phyloP scores from a whole-genome alignment of 2,113 vertebrate genomes.

The Synodontis membranacea region DNA sequence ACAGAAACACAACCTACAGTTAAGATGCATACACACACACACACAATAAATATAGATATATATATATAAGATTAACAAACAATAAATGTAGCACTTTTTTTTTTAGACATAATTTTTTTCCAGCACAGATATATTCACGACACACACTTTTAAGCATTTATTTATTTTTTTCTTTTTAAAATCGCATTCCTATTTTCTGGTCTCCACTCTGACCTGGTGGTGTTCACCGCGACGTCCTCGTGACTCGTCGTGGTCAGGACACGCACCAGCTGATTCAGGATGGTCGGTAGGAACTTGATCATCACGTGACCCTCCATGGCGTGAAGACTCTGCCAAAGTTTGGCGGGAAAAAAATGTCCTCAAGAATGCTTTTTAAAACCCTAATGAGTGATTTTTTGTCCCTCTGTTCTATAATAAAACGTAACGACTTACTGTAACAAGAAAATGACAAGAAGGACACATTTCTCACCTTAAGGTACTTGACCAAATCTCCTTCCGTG shows the following conservation, averaged over 20 bases:
- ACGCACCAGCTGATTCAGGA: slow-evolving; percentile 93
- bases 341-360: background rate
- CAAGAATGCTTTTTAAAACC: background rate
- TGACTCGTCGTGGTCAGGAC: slow-evolving; percentile 88
- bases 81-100: background rate
- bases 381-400: background rate
- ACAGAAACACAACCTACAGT: background rate
- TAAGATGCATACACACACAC: background rate
- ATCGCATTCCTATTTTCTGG: too few relatives aligned
- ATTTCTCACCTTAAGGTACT: slow-evolving; percentile 89
- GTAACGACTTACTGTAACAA: background rate
- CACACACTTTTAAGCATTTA: too few relatives aligned
- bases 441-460: background rate
- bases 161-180: too few relatives aligned
- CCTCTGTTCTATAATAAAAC: background rate
- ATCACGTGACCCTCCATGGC: slow-evolving; percentile 95
- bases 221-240: slow-evolving; percentile 93
- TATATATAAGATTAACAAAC: background rate
- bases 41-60: background rate
- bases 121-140: too few relatives aligned
- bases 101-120: too few relatives aligned
- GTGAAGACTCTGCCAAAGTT: slow-evolving; percentile 82
- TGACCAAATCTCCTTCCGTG: slow-evolving; percentile 87
- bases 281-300: slow-evolving; percentile 93
- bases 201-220: slow-evolving; percentile 78